Conservation (phyloP, 2,113 vertebrate genomes). For the Stomatorhinus ivindoensis region DNA sequence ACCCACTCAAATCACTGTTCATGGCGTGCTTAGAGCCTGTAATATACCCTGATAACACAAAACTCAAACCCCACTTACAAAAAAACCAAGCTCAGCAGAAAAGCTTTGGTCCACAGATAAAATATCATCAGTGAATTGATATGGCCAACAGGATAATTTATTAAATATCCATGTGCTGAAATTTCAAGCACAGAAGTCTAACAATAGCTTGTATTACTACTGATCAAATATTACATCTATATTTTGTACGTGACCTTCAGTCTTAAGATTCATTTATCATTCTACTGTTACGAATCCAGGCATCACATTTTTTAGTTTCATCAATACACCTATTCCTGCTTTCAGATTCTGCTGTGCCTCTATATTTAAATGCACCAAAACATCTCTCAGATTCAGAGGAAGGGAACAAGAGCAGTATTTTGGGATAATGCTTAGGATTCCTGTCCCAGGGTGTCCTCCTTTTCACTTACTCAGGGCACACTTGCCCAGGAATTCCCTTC, state of each 20-base stretch:
- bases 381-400: neutral
- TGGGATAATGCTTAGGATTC: neutral
- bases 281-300: neutral
- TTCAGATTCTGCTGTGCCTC: neutral
- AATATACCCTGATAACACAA: neutral
- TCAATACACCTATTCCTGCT: neutral
- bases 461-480: neutral
- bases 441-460: neutral
- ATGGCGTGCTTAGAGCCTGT: neutral
- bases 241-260: neutral
- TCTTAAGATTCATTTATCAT: neutral
- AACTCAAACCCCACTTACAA: neutral
- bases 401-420: neutral
- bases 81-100: neutral
- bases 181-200: neutral
- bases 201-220: neutral
- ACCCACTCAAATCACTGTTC: neutral
- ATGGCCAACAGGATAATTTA: neutral
- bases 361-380: neutral
- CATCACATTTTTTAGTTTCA: neutral
- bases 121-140: neutral
- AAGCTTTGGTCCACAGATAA: neutral
- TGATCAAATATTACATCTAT: neutral
- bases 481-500: neutral
- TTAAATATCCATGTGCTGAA: neutral